Evolutionary conservation across 2,113 vertebrate species (phyloP).

Genomic region (Sminthopsis crassicaudata): DNA sequence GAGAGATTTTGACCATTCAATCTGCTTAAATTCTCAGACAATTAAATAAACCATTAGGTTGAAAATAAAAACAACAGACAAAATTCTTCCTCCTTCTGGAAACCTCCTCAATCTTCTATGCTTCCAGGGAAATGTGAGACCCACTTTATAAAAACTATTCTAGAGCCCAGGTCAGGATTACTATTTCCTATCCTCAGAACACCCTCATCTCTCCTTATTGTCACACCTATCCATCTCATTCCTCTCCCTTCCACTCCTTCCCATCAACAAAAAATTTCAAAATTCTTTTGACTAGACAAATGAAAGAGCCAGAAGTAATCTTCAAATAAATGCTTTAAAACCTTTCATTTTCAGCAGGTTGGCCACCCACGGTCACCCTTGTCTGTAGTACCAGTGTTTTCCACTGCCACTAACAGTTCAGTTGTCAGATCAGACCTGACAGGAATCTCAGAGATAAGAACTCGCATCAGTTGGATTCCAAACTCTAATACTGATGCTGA

Average conservation of each 20-base stretch:
- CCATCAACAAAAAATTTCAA: neutral
- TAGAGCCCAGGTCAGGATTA: neutral
- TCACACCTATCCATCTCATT: neutral
- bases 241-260: neutral
- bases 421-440: neutral
- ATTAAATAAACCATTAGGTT: neutral
- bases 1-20: neutral
- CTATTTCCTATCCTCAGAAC: neutral
- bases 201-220: too few relatives aligned
- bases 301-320: neutral
- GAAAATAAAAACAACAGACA: neutral
- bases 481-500: neutral
- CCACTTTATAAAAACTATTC: neutral
- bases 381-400: neutral
- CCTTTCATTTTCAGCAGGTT: neutral
- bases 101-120: neutral
- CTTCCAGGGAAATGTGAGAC: neutral
- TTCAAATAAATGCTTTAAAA: neutral
- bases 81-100: slow-evolving; percentile 33
- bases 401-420: neutral
- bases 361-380: neutral
- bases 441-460: neutral
- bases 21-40: slow-evolving; percentile 8
- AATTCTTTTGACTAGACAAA: neutral
- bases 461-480: neutral